phyloP scores from a whole-genome alignment of 2,888 invertebrate species.

The Caenorhabditis panamensis region DNA sequence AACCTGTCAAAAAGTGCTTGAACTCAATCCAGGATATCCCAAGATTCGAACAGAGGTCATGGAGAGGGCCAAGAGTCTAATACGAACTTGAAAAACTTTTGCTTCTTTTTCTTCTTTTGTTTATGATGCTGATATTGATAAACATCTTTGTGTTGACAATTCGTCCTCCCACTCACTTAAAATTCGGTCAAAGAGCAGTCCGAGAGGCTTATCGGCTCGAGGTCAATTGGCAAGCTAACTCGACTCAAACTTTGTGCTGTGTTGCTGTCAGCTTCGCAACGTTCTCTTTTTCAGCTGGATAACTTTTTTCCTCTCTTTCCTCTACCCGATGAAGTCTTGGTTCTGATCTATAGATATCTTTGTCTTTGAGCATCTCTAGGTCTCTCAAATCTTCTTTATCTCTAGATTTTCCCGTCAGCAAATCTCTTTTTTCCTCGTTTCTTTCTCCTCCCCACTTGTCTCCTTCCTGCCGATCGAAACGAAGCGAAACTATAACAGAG shows the following conservation, averaged over 20 bases:
- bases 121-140: too few relatives aligned
- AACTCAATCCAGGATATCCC: constrained; percentile 88
- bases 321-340: neutral
- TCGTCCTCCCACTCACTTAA: constrained; percentile 15
- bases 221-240: constrained; percentile 22
- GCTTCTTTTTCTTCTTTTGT: too few relatives aligned
- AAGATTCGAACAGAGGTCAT: constrained; percentile 93
- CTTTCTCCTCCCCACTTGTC: constrained; percentile 5
- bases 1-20: constrained; percentile 68
- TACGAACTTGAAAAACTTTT: constrained; percentile 42
- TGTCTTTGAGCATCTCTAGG: constrained; percentile 28
- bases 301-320: neutral
- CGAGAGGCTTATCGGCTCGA: neutral
- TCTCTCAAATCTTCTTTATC: neutral
- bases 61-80: constrained; percentile 86
- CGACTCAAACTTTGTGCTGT: constrained; percentile 26
- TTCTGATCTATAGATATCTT: constrained; percentile 16
- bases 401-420: neutral
- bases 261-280: neutral
- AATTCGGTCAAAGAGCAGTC: constrained; percentile 13
- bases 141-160: constrained; percentile 5
- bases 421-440: constrained; percentile 13
- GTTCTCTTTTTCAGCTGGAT: neutral
- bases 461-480: too few relatives aligned
- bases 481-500: neutral